Evolutionary conservation across 64 coral and sea anemone species (phyloP).

Genomic region (Porites australiensis): DNA sequence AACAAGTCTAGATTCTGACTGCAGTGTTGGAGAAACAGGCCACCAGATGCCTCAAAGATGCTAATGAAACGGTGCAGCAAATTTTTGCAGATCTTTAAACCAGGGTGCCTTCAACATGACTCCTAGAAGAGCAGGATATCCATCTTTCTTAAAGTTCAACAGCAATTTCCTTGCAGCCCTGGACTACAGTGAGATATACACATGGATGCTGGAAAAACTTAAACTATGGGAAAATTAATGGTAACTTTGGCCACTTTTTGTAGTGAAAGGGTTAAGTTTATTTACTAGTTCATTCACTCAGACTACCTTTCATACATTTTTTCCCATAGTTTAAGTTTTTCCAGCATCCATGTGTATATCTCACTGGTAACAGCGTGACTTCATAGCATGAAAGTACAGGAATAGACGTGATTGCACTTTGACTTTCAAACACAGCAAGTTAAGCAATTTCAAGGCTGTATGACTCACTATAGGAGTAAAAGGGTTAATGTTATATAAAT

Average conservation of each 20-base stretch:
- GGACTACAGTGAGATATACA: conserved; percentile 47
- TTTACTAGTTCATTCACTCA: no score
- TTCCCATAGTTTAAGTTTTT: conserved; percentile 26
- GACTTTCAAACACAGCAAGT: no score
- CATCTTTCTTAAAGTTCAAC: conserved; percentile 40
- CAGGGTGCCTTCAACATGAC: conserved; percentile 1
- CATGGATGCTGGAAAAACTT: conserved; percentile 37
- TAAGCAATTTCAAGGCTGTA: no score
- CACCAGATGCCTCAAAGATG: conserved; percentile 7
- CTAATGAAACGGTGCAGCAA: neutral
- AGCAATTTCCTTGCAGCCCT: neutral
- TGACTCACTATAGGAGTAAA: no score
- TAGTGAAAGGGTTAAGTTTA: neutral
- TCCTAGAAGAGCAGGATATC: conserved; percentile 2
- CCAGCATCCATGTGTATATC: conserved; percentile 48
- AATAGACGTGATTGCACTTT: no score
- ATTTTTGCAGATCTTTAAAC: conserved; percentile 17
- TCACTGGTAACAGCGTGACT: no score
- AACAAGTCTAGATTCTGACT: conserved; percentile 26
- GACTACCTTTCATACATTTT: no score
- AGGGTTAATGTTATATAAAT: no score
- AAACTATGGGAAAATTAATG: conserved; percentile 12
- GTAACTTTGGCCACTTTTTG: neutral
- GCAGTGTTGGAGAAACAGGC: neutral
- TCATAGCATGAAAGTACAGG: no score